Conservation (phyloP, 2,113 vertebrate species). For the Trogon surrucura region DNA sequence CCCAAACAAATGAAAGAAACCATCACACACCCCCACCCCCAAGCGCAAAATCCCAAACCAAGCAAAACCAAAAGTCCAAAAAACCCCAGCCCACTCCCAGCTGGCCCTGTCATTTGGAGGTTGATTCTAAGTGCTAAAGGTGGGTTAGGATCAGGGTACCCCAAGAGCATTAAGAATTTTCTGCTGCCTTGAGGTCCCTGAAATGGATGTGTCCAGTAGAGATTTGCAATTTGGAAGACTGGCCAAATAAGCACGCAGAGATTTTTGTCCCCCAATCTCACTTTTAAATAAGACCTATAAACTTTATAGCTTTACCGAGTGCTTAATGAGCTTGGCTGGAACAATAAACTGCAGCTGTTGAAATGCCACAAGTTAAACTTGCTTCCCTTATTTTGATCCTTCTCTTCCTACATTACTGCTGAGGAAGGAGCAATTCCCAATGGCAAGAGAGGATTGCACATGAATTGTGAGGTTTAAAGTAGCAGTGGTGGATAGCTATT, state of each 20-base stretch:
- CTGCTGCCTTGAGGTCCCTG: not conserved
- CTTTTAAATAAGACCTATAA: not conserved
- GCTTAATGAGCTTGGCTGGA: constrained; percentile 11
- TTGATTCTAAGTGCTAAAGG: not conserved
- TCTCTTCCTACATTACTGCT: not conserved
- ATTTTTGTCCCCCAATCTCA: not conserved
- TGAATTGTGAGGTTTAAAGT: constrained; percentile 32
- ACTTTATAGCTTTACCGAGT: not conserved
- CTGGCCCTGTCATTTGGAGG: not conserved
- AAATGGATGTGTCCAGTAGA: not conserved
- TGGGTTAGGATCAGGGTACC: not conserved
- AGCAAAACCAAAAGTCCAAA: not conserved
- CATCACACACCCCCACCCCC: not conserved
- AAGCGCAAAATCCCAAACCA: not conserved
- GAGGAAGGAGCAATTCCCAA: not conserved
- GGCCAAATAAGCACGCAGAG: not conserved
- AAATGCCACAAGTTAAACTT: not conserved
- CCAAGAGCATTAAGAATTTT: not conserved
- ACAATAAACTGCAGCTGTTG: not conserved
- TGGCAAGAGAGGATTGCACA: not conserved
- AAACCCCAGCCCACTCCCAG: not conserved
- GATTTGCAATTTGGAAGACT: not conserved
- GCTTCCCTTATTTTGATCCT: constrained; percentile 13
- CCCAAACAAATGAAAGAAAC: not conserved
- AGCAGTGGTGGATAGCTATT: constrained; percentile 17